phyloP scores from a whole-genome alignment of 2,888 invertebrate genomes.

The Dorcus parallelipipedus region DNA sequence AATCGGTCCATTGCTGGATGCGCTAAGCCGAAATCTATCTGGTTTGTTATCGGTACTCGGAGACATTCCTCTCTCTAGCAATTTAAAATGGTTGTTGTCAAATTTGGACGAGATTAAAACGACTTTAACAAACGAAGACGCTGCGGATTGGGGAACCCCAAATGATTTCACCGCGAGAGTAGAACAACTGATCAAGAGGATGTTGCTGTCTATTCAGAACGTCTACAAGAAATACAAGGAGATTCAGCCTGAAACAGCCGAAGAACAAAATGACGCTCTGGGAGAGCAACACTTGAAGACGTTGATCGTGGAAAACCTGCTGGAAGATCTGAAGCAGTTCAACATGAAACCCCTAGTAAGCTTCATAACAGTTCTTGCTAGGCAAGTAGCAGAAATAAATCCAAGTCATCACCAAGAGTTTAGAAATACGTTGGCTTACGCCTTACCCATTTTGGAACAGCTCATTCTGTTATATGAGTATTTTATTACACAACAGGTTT shows the following conservation, averaged over 20 bases:
- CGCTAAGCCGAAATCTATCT: conserved; percentile 18
- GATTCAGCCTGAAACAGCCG: conserved; percentile 33
- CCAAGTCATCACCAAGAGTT: conserved; percentile 30
- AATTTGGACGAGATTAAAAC: conserved; percentile 19
- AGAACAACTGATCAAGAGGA: conserved; percentile 23
- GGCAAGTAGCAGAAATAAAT: conserved; percentile 48
- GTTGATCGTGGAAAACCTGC: conserved; percentile 61
- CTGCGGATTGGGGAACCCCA: conserved; percentile 17
- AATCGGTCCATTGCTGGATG: conserved; percentile 26
- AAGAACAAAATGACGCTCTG: conserved; percentile 52
- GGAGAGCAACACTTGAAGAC: conserved; percentile 66
- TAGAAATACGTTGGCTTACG: conserved; percentile 30
- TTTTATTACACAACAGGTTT: conserved; percentile 74
- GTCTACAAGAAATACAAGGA: conserved; percentile 56
- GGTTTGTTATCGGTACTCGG: conserved; percentile 29
- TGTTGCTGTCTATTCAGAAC: conserved; percentile 58
- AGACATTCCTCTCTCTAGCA: conserved; percentile 27
- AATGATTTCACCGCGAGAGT: conserved; percentile 10
- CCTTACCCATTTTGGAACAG: conserved; percentile 74
- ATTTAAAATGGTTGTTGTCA: conserved; percentile 30
- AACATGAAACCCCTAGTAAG: conserved; percentile 50
- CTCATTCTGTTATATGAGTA: conserved; percentile 72
- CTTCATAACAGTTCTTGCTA: conserved; percentile 2
- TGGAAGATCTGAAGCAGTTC: conserved; percentile 58
- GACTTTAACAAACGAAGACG: conserved; percentile 10